Evolutionary conservation across 2,888 invertebrate species (phyloP).

Genomic region (Drosophila nr. perissopoda): DNA sequence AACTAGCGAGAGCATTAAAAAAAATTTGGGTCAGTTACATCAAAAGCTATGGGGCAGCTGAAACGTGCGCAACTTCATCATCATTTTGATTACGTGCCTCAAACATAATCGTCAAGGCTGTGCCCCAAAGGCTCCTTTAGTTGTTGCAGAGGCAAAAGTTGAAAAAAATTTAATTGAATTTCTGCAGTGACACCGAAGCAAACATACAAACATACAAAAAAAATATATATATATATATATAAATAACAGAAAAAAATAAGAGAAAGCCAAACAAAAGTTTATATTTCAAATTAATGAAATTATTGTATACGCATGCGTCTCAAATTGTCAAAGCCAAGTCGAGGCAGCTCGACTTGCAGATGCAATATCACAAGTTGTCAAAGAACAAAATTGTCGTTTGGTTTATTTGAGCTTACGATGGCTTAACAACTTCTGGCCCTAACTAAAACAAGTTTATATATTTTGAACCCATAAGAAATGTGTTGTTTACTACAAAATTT

Average conservation of each 20-base stretch:
- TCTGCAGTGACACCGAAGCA: constrained; percentile 67
- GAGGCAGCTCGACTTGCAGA: not conserved
- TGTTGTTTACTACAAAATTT: not conserved
- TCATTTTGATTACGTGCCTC: constrained; percentile 46
- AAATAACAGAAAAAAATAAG: constrained; percentile 14
- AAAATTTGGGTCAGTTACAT: constrained; percentile 80
- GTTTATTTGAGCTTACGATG: not conserved
- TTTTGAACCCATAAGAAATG: not conserved
- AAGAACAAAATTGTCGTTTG: not conserved
- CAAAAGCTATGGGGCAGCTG: constrained; percentile 65
- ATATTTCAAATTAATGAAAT: constrained; percentile 75
- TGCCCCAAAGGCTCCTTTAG: constrained; percentile 49
- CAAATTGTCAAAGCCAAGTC: constrained; percentile 28
- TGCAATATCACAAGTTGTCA: not conserved
- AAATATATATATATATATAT: not conserved
- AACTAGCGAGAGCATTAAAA: constrained; percentile 44
- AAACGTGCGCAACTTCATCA: constrained; percentile 54
- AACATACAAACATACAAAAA: constrained; percentile 15
- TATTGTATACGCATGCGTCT: constrained; percentile 60
- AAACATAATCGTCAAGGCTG: constrained; percentile 65
- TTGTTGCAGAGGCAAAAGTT: constrained; percentile 63
- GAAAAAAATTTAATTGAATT: constrained; percentile 82
- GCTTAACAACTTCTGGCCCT: not conserved
- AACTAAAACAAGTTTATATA: not conserved
- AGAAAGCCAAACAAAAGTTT: constrained; percentile 47